phyloP scores from a whole-genome alignment of 2,113 vertebrate species.

The Symphodus melops region DNA sequence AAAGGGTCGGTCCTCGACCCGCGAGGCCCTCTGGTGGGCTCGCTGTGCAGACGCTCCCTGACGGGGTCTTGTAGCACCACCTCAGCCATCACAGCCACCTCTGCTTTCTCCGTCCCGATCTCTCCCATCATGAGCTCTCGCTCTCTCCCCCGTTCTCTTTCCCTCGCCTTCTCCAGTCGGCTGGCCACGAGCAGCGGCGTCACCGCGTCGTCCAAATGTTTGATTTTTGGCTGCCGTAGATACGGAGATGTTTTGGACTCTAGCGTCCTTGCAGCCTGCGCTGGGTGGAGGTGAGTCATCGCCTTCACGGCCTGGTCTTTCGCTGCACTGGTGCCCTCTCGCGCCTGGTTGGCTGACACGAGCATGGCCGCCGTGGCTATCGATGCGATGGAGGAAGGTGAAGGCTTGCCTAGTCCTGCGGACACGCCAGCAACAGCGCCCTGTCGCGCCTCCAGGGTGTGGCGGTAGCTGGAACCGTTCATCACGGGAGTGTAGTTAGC shows the following conservation, averaged over 20 bases:
- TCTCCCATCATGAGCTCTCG: constrained; percentile 66
- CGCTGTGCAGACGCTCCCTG: constrained; percentile 76
- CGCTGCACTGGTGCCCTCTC: constrained; percentile 43
- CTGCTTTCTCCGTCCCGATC: constrained; percentile 57
- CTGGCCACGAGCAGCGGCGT: constrained; percentile 70
- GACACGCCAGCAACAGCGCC: constrained; percentile 66
- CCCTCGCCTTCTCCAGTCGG: constrained; percentile 72
- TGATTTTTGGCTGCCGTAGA: constrained; percentile 86
- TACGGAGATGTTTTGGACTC: constrained; percentile 81
- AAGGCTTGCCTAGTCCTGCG: constrained; percentile 68
- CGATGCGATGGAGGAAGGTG: constrained; percentile 71
- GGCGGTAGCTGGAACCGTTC: constrained; percentile 74
- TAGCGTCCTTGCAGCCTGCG: constrained; percentile 27
- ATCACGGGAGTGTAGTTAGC: constrained; percentile 81
- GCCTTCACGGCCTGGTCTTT: constrained; percentile 48
- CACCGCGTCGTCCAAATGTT: constrained; percentile 84
- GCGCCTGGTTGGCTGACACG: constrained; percentile 71
- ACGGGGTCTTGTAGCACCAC: constrained; percentile 80
- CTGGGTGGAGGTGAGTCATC: constrained; percentile 59
- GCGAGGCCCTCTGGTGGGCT: constrained; percentile 68
- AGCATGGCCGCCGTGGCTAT: constrained; percentile 74
- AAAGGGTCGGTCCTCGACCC: constrained; percentile 70
- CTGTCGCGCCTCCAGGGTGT: constrained; percentile 66
- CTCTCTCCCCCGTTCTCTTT: constrained; percentile 72
- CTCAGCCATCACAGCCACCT: constrained; percentile 82